phyloP scores from a whole-genome alignment of 2,888 invertebrate species.

The Spilosoma lubricipeda region DNA sequence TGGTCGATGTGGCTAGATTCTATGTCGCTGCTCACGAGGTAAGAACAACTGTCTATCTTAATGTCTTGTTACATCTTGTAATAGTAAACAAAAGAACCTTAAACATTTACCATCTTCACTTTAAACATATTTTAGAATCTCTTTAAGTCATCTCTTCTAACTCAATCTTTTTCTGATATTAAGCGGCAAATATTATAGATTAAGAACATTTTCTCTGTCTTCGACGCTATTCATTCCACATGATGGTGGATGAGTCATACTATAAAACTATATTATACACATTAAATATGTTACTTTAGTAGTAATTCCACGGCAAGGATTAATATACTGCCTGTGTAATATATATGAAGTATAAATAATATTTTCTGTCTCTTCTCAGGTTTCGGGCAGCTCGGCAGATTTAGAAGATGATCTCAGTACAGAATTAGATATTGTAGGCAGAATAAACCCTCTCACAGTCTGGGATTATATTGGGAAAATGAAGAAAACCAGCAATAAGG shows the following conservation, averaged over 20 bases:
- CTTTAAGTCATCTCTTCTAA: not conserved
- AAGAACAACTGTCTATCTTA: not conserved
- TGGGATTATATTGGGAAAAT: conserved; percentile 98
- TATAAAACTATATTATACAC: not conserved
- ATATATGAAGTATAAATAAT: not conserved
- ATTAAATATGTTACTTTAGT: not conserved
- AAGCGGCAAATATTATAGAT: not conserved
- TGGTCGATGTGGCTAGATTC: conserved; percentile 96
- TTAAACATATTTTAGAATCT: not conserved
- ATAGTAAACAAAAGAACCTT: not conserved
- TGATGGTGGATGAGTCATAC: too few species aligned
- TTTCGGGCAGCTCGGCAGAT: conserved; percentile 88
- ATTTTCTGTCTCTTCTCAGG: conserved; percentile 57
- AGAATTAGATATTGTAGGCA: conserved; percentile 94
- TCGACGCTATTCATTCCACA: too few species aligned
- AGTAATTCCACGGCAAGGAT: not conserved
- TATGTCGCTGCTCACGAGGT: conserved; percentile 93
- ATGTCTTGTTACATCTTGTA: not conserved
- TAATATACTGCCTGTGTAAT: not conserved
- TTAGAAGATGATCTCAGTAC: conserved; percentile 91
- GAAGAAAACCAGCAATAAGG: conserved; percentile 94
- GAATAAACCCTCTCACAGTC: conserved; percentile 95
- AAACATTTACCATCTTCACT: not conserved
- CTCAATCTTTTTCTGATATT: not conserved
- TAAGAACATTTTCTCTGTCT: not conserved